A percentile compares a stretch with the other conserved stretches of the same genome.
Conservation (phyloP, 1,140 invertebrate species). For the Megathymus violae region DNA sequence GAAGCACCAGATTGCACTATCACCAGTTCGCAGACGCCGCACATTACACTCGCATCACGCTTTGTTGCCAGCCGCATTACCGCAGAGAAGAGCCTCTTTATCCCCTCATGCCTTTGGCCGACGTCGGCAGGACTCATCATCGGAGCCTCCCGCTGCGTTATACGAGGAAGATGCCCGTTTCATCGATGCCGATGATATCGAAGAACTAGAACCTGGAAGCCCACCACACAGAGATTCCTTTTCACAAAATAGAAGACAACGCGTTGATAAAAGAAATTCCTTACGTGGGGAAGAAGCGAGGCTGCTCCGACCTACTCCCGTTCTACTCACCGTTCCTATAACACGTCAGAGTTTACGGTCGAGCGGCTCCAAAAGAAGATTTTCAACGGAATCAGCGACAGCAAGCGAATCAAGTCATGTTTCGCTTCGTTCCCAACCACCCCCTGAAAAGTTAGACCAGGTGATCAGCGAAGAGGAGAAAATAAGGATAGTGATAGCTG, state of each 20-base stretch:
- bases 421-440: constrained; percentile 50
- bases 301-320: constrained; percentile 62
- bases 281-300: constrained; percentile 71
- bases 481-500: constrained; percentile 80
- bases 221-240: constrained; percentile 69
- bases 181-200: constrained; percentile 79
- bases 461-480: constrained; percentile 76
- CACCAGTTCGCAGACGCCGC: constrained; percentile 70
- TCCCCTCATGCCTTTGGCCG: constrained; percentile 77
- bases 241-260: constrained; percentile 67
- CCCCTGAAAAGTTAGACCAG: constrained; percentile 50
- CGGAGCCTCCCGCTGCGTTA: constrained; percentile 70
- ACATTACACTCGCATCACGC: constrained; percentile 77
- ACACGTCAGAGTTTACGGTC: constrained; percentile 60
- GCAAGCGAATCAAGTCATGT: constrained; percentile 56
- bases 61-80: constrained; percentile 63
- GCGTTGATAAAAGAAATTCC: constrained; percentile 72
- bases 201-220: constrained; percentile 70
- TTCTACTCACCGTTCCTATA: constrained; percentile 67
- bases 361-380: constrained; percentile 55
- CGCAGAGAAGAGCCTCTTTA: constrained; percentile 69
- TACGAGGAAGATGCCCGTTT: constrained; percentile 82
- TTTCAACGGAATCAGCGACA: constrained; percentile 62
- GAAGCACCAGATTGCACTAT: constrained; percentile 66
- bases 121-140: constrained; percentile 74